phyloP scores from a whole-genome alignment of 2,113 vertebrate genomes.

The Paradoxurus hermaphroditus region DNA sequence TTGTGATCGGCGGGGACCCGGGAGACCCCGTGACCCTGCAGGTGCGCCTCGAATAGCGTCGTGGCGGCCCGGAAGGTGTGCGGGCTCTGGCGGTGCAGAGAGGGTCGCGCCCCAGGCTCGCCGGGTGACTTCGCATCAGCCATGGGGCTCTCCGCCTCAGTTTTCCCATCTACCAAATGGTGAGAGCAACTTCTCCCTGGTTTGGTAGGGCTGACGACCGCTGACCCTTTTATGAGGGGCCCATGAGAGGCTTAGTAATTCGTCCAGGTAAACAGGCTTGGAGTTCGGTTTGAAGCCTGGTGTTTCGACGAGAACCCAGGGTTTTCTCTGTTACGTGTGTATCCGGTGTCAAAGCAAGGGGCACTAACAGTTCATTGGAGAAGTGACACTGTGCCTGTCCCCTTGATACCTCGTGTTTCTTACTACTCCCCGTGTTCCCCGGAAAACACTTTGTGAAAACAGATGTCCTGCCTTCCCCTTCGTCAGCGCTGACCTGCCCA shows the following conservation, averaged over 20 bases:
- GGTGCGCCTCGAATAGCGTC: fast-evolving
- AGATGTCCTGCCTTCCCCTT: neutral
- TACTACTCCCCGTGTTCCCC: neutral
- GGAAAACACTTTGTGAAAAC: neutral
- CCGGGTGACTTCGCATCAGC: neutral
- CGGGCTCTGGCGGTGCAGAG: neutral
- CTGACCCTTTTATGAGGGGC: neutral
- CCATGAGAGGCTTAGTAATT: neutral
- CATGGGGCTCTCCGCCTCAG: neutral
- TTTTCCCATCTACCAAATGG: neutral
- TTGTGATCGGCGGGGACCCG: neutral
- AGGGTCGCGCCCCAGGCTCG: neutral
- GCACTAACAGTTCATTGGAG: neutral
- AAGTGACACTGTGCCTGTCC: neutral
- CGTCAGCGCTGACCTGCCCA: neutral
- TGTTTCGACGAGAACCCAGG: neutral
- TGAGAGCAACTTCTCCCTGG: neutral
- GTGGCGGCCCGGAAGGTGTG: fast-evolving
- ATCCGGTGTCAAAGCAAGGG: neutral
- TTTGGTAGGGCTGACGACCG: neutral
- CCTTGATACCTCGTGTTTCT: neutral
- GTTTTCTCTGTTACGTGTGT: neutral
- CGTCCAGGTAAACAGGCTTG: neutral
- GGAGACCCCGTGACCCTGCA: neutral
- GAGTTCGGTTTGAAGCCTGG: neutral